Evolutionary conservation across 2,113 vertebrate species (phyloP), one percentile per base, ranked within the genome.

Genomic region (Amblyopsis rosae): DNA sequence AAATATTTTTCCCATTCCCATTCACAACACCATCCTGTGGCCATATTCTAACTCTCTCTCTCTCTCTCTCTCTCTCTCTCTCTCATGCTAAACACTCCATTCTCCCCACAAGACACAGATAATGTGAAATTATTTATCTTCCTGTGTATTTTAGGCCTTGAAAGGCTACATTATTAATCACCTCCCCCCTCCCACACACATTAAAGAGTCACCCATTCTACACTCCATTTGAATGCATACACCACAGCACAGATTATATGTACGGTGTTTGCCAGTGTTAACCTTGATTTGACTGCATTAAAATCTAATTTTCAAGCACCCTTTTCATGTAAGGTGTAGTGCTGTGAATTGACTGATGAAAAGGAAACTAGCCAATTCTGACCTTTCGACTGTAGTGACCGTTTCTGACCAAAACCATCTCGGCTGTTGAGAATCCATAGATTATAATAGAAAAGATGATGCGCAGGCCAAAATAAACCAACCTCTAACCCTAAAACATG

Each of bases 81-180:
- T 72, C 0, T 65, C 76, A 67, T 77, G 69, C 79, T 86, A 89
- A 87, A 86, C 0, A 63, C 64, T 83, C 78, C 65, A 69, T 84
- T 85, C 85, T 87, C 75, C 69, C 85, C 77, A 64, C 70, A 85
- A 80, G 68, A 89, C 83, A 88, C 77, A 67, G 72, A 65, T 89
- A 84, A 84, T 88, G 73, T 77, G 82, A 86, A 91, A 89, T 89
- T 82, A 91, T 91, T 91, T 88, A 91, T 87, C 73, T 79, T 79
- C 65, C 70, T 80, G 86, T 83, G 85, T 86, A 87, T 89, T 89
- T 89, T 81, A 82, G 80, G 78, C 81, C 73, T 77, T 73, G 78
- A 71, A 73, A 66, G 48, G 69, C 76, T 88, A 56, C 69, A 91
- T 85, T 87, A 88, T 91, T 88, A 79, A 88, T 81, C 17, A 0